These are phyloP conservation scores for Gobius niger DNA, from an alignment of 2,113 vertebrate species.

Conservation along the genomic window DNA sequence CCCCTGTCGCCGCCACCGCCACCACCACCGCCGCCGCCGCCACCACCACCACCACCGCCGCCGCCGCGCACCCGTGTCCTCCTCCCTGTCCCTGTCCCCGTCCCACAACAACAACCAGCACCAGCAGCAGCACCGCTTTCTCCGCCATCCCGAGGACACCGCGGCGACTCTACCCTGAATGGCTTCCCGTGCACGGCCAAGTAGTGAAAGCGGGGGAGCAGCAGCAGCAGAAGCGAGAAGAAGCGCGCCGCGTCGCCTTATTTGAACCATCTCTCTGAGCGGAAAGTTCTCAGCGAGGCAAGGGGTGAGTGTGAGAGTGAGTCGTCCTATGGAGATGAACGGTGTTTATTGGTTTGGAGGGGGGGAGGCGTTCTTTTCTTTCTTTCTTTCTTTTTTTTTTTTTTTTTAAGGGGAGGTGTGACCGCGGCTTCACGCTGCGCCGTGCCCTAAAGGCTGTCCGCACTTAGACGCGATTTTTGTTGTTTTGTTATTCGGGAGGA, in stretches of 20 bases:
- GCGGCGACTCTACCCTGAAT: slow-evolving; percentile 83
- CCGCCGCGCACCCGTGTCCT: slow-evolving; percentile 71
- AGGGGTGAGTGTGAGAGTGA: slow-evolving; percentile 49
- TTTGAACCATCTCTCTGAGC: slow-evolving; percentile 51
- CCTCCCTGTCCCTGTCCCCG: slow-evolving; percentile 54
- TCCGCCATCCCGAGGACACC: slow-evolving; percentile 76
- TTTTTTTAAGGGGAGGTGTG: not conserved
- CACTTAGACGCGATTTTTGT: slow-evolving; percentile 34
- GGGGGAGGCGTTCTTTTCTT: not conserved
- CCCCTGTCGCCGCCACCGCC: slow-evolving; percentile 25
- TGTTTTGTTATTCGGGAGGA: too few relatives aligned
- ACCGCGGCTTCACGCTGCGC: not conserved
- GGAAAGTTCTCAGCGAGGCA: slow-evolving; percentile 61
- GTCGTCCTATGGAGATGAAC: slow-evolving; percentile 3
- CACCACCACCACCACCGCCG: not conserved
- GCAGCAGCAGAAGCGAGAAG: slow-evolving; percentile 49
- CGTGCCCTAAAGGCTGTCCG: slow-evolving; percentile 8
- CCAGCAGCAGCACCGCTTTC: not conserved
- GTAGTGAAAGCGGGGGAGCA: slow-evolving; percentile 42
- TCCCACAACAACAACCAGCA: not conserved
- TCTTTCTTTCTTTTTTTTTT: not conserved
- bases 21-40: not conserved
- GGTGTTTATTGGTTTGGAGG: too few relatives aligned
- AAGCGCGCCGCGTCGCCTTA: slow-evolving; percentile 59
- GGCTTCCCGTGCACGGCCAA: slow-evolving; percentile 77